These are phyloP conservation scores for Neoascia interrupta DNA, from an alignment of 2,888 invertebrate genomes.

Conservation along the genomic window DNA sequence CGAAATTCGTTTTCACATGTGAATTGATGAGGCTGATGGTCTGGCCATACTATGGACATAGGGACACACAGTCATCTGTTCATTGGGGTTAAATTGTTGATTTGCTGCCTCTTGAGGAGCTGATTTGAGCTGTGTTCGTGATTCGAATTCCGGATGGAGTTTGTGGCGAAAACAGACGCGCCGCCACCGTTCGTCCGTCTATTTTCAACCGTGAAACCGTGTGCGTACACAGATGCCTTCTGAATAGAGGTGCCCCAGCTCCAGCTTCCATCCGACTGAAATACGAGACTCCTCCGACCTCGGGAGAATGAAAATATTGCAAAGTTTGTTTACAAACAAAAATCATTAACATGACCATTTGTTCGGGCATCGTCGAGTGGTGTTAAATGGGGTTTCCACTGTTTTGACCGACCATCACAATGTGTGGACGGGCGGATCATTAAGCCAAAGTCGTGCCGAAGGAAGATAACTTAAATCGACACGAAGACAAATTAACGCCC, in stretches of 20 bases:
- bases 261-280: too few species aligned
- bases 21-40: conserved; percentile 25
- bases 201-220: conserved; percentile 1
- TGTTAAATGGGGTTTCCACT: too few species aligned
- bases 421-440: conserved; percentile 30
- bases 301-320: conserved; percentile 18
- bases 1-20: conserved; percentile 53
- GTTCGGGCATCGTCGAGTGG: background rate
- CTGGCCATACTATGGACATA: too few species aligned
- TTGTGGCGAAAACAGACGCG: too few species aligned
- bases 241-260: too few species aligned
- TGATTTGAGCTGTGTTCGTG: conserved; percentile 28
- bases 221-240: conserved; percentile 34
- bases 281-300: conserved; percentile 26
- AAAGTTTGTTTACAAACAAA: conserved; percentile 51
- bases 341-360: conserved; percentile 40
- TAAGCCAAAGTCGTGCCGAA: too few species aligned
- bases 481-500: conserved; percentile 26
- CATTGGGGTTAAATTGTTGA: conserved; percentile 66
- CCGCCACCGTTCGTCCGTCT: too few species aligned
- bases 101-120: conserved; percentile 56
- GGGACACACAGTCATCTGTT: conserved; percentile 28
- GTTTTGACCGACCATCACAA: conserved; percentile 35
- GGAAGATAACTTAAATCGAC: too few species aligned
- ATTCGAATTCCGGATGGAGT: conserved; percentile 31